phyloP scores from a whole-genome alignment of 2,113 vertebrate species.

The Thunnus thynnus region DNA sequence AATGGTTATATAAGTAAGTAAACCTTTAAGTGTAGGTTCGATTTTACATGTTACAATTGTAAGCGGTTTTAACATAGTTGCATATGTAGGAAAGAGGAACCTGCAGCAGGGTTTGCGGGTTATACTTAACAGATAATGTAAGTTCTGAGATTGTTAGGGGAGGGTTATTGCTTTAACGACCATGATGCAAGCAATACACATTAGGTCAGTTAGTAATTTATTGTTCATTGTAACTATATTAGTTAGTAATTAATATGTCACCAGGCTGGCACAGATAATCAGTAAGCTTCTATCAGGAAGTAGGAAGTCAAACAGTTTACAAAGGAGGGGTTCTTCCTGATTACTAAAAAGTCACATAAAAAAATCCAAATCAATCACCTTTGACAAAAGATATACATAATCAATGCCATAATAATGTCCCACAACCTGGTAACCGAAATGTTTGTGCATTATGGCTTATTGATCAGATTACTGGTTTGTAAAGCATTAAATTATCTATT shows the following conservation, averaged over 20 bases:
- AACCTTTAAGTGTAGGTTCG: no score
- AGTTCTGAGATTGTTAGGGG: no score
- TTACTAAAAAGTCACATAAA: not conserved
- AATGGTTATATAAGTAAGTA: no score
- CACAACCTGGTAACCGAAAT: not conserved
- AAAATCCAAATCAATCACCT: not conserved
- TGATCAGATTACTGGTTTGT: no score
- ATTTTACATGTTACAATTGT: no score
- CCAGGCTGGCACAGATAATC: not conserved
- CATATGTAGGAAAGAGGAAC: conserved; percentile 24
- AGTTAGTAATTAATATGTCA: conserved; percentile 11
- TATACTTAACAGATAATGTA: not conserved
- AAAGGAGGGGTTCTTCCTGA: not conserved
- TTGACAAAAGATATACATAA: not conserved
- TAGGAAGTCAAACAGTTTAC: not conserved
- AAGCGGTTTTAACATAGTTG: not conserved
- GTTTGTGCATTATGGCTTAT: not conserved
- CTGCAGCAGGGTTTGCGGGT: not conserved
- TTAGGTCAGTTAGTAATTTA: no score
- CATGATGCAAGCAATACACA: no score
- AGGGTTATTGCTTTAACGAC: not conserved
- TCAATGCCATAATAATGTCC: not conserved
- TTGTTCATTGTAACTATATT: not conserved
- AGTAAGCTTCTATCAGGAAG: not conserved
- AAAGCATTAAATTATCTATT: no score